These are phyloP conservation scores for Thunnus maccoyii DNA, from an alignment of 2,113 vertebrate genomes.

Conservation along the genomic window DNA sequence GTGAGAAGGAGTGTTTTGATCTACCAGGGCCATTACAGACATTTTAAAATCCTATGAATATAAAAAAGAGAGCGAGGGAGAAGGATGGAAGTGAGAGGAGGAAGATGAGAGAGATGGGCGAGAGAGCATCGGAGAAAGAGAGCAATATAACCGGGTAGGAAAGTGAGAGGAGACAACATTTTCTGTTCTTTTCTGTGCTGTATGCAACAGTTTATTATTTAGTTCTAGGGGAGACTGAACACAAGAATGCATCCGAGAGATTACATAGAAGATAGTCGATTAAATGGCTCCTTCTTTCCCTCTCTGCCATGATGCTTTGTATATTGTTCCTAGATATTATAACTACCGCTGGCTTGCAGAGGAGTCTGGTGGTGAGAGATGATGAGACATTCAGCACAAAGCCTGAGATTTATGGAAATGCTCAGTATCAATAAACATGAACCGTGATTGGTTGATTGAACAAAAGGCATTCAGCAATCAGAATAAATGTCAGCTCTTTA, in stretches of 20 bases:
- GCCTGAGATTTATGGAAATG: slow-evolving; percentile 44
- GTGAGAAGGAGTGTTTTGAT: slow-evolving; percentile 77
- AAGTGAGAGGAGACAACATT: slow-evolving; percentile 60
- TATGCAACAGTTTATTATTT: slow-evolving; percentile 58
- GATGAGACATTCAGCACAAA: background rate
- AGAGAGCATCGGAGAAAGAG: slow-evolving; percentile 36
- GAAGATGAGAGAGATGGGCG: slow-evolving; percentile 58
- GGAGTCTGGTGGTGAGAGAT: background rate
- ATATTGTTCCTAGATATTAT: slow-evolving; percentile 18
- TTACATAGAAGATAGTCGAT: slow-evolving; percentile 55
- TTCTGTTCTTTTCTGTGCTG: slow-evolving; percentile 35
- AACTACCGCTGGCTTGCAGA: background rate
- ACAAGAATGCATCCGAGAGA: slow-evolving; percentile 47
- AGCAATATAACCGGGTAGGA: slow-evolving; percentile 21
- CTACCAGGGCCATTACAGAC: slow-evolving; percentile 82
- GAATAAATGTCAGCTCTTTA: background rate
- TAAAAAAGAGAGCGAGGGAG: slow-evolving; percentile 73
- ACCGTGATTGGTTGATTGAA: slow-evolving; percentile 44
- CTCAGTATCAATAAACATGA: slow-evolving; percentile 32
- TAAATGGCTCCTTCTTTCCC: slow-evolving; percentile 41
- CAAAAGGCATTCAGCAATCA: slow-evolving; percentile 30
- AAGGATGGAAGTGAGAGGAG: slow-evolving; percentile 44
- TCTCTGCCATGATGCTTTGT: slow-evolving; percentile 7
- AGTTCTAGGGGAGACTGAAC: slow-evolving; percentile 27
- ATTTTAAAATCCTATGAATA: slow-evolving; percentile 85